Evolutionary conservation across 2,888 invertebrate genomes (phyloP), one percentile per base, ranked within the genome.

Genomic region (Tipula helvola): DNA sequence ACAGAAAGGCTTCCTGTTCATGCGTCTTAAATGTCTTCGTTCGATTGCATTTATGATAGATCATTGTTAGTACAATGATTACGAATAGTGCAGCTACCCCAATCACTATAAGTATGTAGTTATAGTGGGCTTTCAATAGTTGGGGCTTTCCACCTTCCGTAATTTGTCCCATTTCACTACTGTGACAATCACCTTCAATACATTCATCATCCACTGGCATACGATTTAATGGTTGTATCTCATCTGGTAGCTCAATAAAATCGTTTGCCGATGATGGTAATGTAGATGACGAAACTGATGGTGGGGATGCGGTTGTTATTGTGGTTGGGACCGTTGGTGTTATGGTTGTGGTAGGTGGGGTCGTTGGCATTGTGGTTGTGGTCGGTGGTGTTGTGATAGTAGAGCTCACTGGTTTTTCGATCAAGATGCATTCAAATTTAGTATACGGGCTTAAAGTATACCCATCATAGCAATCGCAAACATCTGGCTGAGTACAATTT

Each of bases 381-480:
- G n/a, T n/a, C n/a, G n/a, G n/a, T 47, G 13, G 28, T 28, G 57
- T 57, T 57, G 57, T 57, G 5, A 39, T 3, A 13, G 5, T 36
- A 13, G n/a, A 0, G 28, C 2, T 83, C 36, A 28, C 28, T 39
- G 36, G 36, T 5, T 13, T 39, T n/a, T 84, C 39, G 10, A 28
- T n/a, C 1, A 13, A 7, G 13, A 52, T 18, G 36, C 86, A 86
- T 12, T 47, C 47, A 28, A 47, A 86, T 44, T 83, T 10, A 36
- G 85, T 36, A 16, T 7, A 36, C 84, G 5, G 18, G 13, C 52
- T 86, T 42, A 86, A 18, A 7, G 18, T 13, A 85, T 71, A 88
- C 12, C 86, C 87, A 8, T 44, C 4, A 5, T 39, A 28, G 39
- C 88, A 88, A 39, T 87, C 36, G 39, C 88, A 88, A 16, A 36